Base-by-base conservation (phyloP, 2,888 invertebrate genomes). In the Resseliella maxima region DNA sequence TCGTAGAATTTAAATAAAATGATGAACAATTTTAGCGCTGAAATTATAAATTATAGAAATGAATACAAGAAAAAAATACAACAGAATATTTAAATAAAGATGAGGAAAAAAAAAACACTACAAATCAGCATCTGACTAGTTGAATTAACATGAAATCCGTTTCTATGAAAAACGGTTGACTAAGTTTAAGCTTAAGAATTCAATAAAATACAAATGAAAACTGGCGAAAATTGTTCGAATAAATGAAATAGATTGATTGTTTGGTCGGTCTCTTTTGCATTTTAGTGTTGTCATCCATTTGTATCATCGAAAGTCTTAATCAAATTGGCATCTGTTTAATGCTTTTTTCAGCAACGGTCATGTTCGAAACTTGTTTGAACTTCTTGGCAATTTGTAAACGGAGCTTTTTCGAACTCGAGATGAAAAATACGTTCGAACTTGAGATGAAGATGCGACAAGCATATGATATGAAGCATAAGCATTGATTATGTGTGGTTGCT, bases 121-220 rank as follows among this genome's bases (percentile, higher is more conserved):
- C 12, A 50, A 72, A 72, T 72, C 72, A 72, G 72, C 15, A 72
- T 72, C 72, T 72, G 72, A 72, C 72, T 72, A 72, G 72, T 31
- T 72, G 59, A 72, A 50, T 31, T 35, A 31, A 31, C n/a, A 72
- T 72, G 31, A 31, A 59, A 72, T 72, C 31, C 72, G 35, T 31
- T 72, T 72, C 72, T 72, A 35, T 35, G 50, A 18, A 59, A 59
- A 3, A 27, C 59, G 59, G 24, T 59, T 12, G 72, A 59, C 50
- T 50, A 59, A 72, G 31, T 31, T 72, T 72, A 72, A 2, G 72
- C 31, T 31, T 59, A 59, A 59, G 59, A 35, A 59, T 31, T 72
- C 35, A 72, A 72, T 72, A 59, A n/a, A 50, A 59, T 21, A 21
- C 2, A 18, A 21, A 50, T 10, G 31, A 72, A 72, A 72, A 24